Evolutionary conservation across 2,888 invertebrate genomes (phyloP), one percentile per base, ranked within the genome.

Genomic region (Stenodera caucasica): DNA sequence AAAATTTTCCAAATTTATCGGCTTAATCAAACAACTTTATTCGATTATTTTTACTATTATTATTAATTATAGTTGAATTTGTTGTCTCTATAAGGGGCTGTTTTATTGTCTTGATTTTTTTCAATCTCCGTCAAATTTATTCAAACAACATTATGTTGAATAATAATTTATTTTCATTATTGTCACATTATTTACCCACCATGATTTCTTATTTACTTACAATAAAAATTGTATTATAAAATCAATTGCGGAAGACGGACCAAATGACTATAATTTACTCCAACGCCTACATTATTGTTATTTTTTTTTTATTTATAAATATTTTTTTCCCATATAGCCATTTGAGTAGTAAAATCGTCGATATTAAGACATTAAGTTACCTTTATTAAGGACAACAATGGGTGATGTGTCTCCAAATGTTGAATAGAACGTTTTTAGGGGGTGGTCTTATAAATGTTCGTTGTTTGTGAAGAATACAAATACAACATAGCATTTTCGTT

Each of bases 331-430:
- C 23, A 52, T 60, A 57, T 60, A 53, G 54, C 49, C 33, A 52
- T 37, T 50, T 52, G 33, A 58, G 58, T 55, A 54, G 61, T 57
- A 64, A 64, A 65, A 63, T 65, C 58, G 57, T 57, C 61, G 64
- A 64, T 68, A 63, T 66, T 66, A 64, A 56, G 64, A n/a, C 71
- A 68, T 69, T 71, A 65, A 67, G 70, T 70, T 67, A 65, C 70
- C 63, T 70, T 70, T 68, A 69, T 67, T 68, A 67, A 67, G 55
- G 59, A 70, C 67, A 70, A 71, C 70, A 71, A 71, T 71, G 49
- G 70, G 69, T 70, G 65, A 69, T 71, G 68, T 68, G 67, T 71
- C 69, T 67, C 67, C 57, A 53, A 26, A 56, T 53, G 56, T 62
- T 66, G 67, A 71, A 68, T 68, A 57, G 66, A 60, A 59, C 60